Base-by-base conservation (phyloP, 1,140 invertebrate species). In the Tigriopus japonicus region DNA sequence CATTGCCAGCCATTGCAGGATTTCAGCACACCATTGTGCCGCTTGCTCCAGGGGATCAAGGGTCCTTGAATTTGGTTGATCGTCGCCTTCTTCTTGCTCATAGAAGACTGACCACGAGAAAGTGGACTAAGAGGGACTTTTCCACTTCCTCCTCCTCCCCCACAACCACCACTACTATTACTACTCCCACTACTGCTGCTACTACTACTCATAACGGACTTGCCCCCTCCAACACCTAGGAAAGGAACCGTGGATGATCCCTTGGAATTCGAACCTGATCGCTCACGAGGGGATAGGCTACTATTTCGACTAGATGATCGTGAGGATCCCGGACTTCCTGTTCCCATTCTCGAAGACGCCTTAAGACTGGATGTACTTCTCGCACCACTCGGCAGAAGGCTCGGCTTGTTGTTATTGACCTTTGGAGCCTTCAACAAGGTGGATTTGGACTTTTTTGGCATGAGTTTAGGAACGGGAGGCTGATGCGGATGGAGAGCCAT, bases 1-100 rank as follows among this genome's bases (percentile, higher is more conserved):
- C 87, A 93, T 56, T 78, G 81, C 89, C 89, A 94, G 6, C 88
- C 88, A 67, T 92, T 90, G 65, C 84, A 87, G 84, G 86, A 89
- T 62, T 82, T 83, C 2, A 85, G 84, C 12, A 45, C 42, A 19
- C 42, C 58, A 12, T 49, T 49, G 42, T 42, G n/a, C 24, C 42
- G 35, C 17, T 59, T 49, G 42, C 43, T 49, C 41, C 58, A 59
- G 24, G 42, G 41, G 6, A 59, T 28, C 17, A 59, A 17, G 15
- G 58, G 42, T 54, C 17, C n/a, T 24, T 15, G 45, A 17, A 49
- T 5, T 49, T 49, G 45, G 15, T 17, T 49, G 15, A 49, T 21
- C 45, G n/a, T 12, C 21, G 6, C 21, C 45, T 49, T 49, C 45
- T 15, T 49, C 45, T 49, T 35, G 28, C 9, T 35, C 3, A 35